Conservation (phyloP, 2,797 vertebrate species). For the Choloepus didactylus region DNA sequence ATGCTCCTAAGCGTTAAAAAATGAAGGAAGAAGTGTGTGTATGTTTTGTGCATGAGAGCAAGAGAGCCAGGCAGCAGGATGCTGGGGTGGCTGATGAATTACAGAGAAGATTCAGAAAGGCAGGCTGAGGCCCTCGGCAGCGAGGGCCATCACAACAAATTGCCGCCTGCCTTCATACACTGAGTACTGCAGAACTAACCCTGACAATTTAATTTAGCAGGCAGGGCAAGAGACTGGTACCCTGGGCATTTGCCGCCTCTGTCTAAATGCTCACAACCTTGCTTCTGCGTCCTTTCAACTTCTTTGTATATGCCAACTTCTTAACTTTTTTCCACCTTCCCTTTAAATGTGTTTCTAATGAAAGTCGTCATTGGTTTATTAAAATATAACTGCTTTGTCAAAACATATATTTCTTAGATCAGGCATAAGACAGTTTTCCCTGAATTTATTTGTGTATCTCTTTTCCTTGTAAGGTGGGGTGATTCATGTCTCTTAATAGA, state of each 20-base stretch:
- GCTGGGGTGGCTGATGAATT: slow-evolving; percentile 91
- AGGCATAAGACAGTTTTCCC: slow-evolving; percentile 73
- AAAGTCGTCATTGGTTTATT: slow-evolving; percentile 83
- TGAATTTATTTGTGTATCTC: slow-evolving; percentile 69
- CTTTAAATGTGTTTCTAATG: slow-evolving; percentile 69
- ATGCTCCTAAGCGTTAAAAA: not conserved
- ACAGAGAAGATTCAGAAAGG: slow-evolving; percentile 91
- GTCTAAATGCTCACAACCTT: slow-evolving; percentile 63
- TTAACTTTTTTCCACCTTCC: not conserved
- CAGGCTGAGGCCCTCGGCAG: slow-evolving; percentile 91
- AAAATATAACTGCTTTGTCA: slow-evolving; percentile 86
- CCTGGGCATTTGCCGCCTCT: slow-evolving; percentile 58
- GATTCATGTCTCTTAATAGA: slow-evolving; percentile 81
- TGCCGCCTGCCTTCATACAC: slow-evolving; percentile 90
- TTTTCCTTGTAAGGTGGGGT: slow-evolving; percentile 66
- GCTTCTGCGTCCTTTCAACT: slow-evolving; percentile 55
- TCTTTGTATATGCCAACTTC: slow-evolving; percentile 60
- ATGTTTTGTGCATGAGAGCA: not conserved
- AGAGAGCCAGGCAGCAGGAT: slow-evolving; percentile 48
- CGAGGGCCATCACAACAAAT: slow-evolving; percentile 92
- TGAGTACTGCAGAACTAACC: slow-evolving; percentile 90
- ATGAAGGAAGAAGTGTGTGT: not conserved
- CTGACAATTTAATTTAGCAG: slow-evolving; percentile 94
- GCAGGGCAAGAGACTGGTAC: slow-evolving; percentile 73
- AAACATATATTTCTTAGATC: slow-evolving; percentile 83